Percentiles rank a stretch among this genome's conserved stretches.
These are phyloP conservation scores for Pandion haliaetus DNA, from an alignment of 2,113 vertebrate species.

Conservation along the genomic window DNA sequence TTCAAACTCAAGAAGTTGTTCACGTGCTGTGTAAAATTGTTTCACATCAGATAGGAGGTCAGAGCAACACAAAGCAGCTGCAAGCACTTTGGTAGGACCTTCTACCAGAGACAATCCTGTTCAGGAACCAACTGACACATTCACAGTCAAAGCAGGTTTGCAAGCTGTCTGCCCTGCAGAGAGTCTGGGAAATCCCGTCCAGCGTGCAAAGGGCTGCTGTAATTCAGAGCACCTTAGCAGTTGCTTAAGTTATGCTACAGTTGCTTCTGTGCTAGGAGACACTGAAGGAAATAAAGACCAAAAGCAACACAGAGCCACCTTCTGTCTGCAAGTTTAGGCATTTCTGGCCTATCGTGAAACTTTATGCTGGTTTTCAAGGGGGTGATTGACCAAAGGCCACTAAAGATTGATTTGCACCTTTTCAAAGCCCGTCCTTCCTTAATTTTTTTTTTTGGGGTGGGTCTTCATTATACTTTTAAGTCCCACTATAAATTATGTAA, in stretches of 20 bases:
- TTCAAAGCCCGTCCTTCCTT: not conserved
- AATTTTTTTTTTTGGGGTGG: accelerated
- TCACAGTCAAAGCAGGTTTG: not conserved
- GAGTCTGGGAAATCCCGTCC: not conserved
- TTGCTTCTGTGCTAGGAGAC: not conserved
- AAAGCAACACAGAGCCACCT: not conserved
- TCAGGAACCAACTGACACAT: not conserved
- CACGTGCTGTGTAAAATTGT: not conserved
- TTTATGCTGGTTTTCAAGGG: not conserved
- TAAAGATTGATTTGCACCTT: not conserved
- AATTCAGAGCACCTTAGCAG: not conserved
- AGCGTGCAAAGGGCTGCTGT: not conserved
- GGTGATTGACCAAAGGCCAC: not conserved
- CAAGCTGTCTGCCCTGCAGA: not conserved
- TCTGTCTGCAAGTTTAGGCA: not conserved
- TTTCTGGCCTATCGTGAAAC: not conserved
- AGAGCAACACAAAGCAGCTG: not conserved
- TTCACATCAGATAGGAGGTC: not conserved
- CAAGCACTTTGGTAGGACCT: not conserved
- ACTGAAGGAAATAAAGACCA: not conserved
- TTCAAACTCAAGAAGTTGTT: not conserved
- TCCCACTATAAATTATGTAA: no score
- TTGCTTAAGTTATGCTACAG: not conserved
- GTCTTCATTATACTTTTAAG: not conserved
- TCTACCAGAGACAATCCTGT: not conserved